Percentiles rank a stretch among this genome's conserved stretches.
These are phyloP conservation scores for Lissonota sp. DNA, from an alignment of 2,888 invertebrate genomes.

Conservation along the genomic window DNA sequence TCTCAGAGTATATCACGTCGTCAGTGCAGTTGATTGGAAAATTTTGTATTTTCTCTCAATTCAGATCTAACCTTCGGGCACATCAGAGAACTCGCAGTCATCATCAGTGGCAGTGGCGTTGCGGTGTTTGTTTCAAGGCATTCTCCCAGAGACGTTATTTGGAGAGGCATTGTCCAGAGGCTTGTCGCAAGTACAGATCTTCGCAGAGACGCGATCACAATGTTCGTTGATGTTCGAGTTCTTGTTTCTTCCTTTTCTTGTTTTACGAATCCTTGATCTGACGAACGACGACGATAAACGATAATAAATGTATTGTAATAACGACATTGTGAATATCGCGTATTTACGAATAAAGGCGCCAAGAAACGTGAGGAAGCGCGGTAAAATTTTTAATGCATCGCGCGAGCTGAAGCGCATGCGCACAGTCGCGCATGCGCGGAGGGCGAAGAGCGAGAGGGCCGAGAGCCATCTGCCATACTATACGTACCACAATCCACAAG, in stretches of 20 bases:
- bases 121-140: constrained; percentile 88
- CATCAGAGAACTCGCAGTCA: constrained; percentile 90
- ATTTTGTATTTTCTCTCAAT: constrained; percentile 12
- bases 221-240: constrained; percentile 25
- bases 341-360: too few relatives aligned
- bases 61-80: constrained; percentile 89
- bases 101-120: constrained; percentile 89
- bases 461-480: too few relatives aligned
- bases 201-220: constrained; percentile 77
- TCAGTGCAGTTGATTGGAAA: too few relatives aligned
- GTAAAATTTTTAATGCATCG: constrained; percentile 36
- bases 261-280: neutral
- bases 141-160: constrained; percentile 89
- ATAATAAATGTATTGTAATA: neutral
- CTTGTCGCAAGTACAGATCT: constrained; percentile 87
- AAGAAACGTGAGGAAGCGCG: neutral
- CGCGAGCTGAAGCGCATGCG: constrained; percentile 12
- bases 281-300: neutral
- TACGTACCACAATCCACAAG: constrained; percentile 56
- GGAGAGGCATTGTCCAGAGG: constrained; percentile 87
- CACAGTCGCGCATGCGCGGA: constrained; percentile 7
- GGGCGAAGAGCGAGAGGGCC: constrained; percentile 22
- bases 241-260: too few relatives aligned
- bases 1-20: neutral
- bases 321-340: too few relatives aligned